Percentiles rank a stretch among this genome's conserved stretches.
Conservation (phyloP, 2,888 invertebrate genomes). For the Stenolophus ochropezus region DNA sequence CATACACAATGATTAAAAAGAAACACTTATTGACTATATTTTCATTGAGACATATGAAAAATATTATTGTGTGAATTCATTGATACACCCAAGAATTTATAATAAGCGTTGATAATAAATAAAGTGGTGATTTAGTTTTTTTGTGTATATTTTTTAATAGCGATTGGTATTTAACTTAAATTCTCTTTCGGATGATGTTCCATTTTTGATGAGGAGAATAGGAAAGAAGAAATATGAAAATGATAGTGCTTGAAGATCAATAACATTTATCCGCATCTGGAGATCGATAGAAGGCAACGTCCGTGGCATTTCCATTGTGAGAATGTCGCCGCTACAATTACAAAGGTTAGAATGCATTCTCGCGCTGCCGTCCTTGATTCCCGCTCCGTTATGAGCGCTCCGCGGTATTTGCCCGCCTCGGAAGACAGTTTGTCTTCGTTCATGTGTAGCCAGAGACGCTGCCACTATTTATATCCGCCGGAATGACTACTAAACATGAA, state of each 20-base stretch:
- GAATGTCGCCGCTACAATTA: slow-evolving; percentile 60
- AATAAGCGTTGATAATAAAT: no score
- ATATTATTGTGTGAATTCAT: no score
- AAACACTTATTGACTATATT: no score
- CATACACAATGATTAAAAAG: no score
- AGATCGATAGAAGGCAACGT: slow-evolving; percentile 55
- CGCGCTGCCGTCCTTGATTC: slow-evolving; percentile 56
- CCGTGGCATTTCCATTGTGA: slow-evolving; percentile 60
- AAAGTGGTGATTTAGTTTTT: no score
- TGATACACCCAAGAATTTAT: no score
- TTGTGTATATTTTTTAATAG: no score
- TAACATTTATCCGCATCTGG: slow-evolving; percentile 56
- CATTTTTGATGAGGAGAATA: no score
- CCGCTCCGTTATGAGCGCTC: slow-evolving; percentile 45
- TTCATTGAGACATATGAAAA: no score
- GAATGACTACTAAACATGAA: slow-evolving; percentile 63
- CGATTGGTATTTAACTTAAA: no score
- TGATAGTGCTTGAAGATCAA: slow-evolving; percentile 33
- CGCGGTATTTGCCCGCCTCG: slow-evolving; percentile 51
- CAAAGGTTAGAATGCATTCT: slow-evolving; percentile 59
- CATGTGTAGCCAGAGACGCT: slow-evolving; percentile 60
- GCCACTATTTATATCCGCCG: slow-evolving; percentile 62
- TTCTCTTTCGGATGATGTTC: no score
- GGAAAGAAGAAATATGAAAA: background rate
- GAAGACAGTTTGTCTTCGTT: slow-evolving; percentile 62